Base-by-base conservation (phyloP, 2,888 invertebrate species). In the Tachina grossa region DNA sequence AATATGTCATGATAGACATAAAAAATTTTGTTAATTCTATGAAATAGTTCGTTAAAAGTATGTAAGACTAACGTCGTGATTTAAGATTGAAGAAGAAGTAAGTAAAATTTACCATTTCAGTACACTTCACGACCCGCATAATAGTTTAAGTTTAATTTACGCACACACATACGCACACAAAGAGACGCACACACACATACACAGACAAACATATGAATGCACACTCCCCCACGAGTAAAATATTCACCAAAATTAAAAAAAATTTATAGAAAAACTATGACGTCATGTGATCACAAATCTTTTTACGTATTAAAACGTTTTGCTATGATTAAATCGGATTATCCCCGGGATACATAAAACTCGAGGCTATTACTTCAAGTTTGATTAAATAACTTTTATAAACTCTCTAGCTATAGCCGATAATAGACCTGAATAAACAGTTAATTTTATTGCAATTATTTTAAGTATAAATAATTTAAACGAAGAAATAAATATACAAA, bases 141-240 rank as follows among this genome's bases (percentile, higher is more conserved):
- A 72, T 59, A 80, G 69, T 80, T 76, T 66, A 10, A 72, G 66
- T 49, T 77, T 86, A 79, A 71, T 79, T 68, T 69, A 63, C 74
- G 75, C 79, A 31, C 2, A 31, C 31, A 2, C 31, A 31, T 0
- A 31, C 2, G 4, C 31, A 31, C 31, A 31, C 31, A 31, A 2
- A 31, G 3, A 31, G 0, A 31, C 31, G 4, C 31, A 31, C 31
- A 31, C 31, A 31, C 2, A 31, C 31, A 31, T 0, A 31, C 31
- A 6, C 31, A 31, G 6, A 31, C 6, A 31, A 6, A 31, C 5
- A 5, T 1, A 31, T 0, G 6, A 31, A 2, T 0, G 31, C 31
- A 31, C 31, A 31, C 31, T 31, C 31, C 4, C 31, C 80, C 84
- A 83, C 71, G 75, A 68, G 45, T 66, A 85, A 76, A 66, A 78